Conservation (phyloP, 2,888 invertebrate genomes). For the Boloria euphrosyne region DNA sequence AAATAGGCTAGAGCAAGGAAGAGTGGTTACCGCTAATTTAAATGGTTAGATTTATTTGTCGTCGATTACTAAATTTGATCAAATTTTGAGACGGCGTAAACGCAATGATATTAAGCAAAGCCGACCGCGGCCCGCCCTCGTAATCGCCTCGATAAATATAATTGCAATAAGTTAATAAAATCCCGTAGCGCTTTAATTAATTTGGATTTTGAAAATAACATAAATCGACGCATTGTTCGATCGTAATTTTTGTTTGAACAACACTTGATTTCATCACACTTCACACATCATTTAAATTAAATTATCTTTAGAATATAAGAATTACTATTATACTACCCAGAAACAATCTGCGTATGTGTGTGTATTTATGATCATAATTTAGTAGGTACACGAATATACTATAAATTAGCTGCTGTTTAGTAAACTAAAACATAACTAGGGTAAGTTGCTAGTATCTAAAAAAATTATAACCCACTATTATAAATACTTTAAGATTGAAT, state of each 20-base stretch:
- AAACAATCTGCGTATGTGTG: no score
- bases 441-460: no score
- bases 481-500: no score
- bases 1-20: constrained; percentile 69
- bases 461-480: no score
- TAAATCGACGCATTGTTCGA: constrained; percentile 36
- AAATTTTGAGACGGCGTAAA: constrained; percentile 62
- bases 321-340: neutral
- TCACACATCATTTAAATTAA: constrained; percentile 28
- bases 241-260: constrained; percentile 36
- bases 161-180: constrained; percentile 79
- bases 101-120: constrained; percentile 57
- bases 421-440: no score
- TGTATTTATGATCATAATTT: no score
- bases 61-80: constrained; percentile 71
- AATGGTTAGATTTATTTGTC: constrained; percentile 75
- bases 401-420: no score
- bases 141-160: constrained; percentile 73
- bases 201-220: constrained; percentile 59
- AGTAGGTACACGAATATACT: no score
- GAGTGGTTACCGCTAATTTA: constrained; percentile 69
- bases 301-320: constrained; percentile 11
- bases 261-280: constrained; percentile 28
- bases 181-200: constrained; percentile 72
- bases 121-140: constrained; percentile 50